Evolutionary conservation across 2,888 invertebrate species (phyloP).

Genomic region (Synanthedon formicaeformis): DNA sequence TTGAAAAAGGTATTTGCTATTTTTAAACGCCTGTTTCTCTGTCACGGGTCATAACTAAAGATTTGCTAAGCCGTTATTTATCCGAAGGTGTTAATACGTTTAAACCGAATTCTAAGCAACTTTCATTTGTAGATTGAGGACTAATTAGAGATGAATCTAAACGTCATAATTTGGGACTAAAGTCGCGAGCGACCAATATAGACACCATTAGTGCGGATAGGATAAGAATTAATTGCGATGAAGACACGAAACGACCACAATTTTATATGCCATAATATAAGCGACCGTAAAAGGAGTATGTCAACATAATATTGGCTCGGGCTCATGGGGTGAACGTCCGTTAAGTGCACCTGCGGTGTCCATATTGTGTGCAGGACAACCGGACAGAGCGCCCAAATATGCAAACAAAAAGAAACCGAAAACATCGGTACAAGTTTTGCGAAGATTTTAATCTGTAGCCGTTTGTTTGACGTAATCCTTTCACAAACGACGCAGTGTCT

Average conservation of each 20-base stretch:
- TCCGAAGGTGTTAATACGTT: too few relatives aligned
- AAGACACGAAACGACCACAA: neutral
- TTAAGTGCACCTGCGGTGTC: slow-evolving; percentile 44
- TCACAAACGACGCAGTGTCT: neutral
- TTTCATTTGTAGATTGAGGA: too few relatives aligned
- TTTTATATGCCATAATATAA: neutral
- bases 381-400: slow-evolving; percentile 39
- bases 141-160: too few relatives aligned
- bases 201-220: too few relatives aligned
- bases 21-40: too few relatives aligned
- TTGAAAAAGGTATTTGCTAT: too few relatives aligned
- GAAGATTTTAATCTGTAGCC: slow-evolving; percentile 5
- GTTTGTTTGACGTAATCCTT: neutral
- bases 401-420: slow-evolving; percentile 38
- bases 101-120: too few relatives aligned
- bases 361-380: slow-evolving; percentile 10
- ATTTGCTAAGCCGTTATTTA: too few relatives aligned
- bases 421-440: slow-evolving; percentile 28
- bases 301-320: neutral
- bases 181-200: too few relatives aligned
- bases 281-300: neutral
- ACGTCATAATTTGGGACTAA: too few relatives aligned
- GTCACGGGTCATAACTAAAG: too few relatives aligned
- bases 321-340: slow-evolving; percentile 46
- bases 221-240: neutral